Percentiles rank a stretch among this genome's conserved stretches.
phyloP scores from a whole-genome alignment of 2,113 vertebrate genomes.

The Aptenodytes patagonicus region DNA sequence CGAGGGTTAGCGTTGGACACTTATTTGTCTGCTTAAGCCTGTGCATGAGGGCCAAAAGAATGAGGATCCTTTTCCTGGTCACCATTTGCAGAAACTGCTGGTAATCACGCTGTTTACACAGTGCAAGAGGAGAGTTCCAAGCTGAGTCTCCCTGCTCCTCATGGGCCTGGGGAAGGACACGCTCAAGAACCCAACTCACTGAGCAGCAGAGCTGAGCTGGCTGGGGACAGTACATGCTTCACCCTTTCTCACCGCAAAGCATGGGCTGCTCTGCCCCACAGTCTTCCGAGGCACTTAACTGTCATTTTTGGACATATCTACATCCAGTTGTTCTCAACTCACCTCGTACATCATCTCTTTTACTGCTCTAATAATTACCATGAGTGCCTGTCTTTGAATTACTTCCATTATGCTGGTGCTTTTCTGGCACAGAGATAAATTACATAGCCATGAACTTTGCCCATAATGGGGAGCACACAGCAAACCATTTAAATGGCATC shows the following conservation, averaged over 20 bases:
- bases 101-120: not conserved
- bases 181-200: fast-evolving
- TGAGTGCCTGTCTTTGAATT: not conserved
- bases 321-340: not conserved
- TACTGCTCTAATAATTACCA: not conserved
- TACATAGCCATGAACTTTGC: not conserved
- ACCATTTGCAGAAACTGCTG: not conserved
- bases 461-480: not conserved
- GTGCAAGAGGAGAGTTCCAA: not conserved
- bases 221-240: not conserved
- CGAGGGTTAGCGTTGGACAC: not conserved
- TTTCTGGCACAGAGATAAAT: not conserved
- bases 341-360: not conserved
- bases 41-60: not conserved
- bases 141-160: too few relatives aligned
- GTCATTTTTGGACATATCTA: not conserved
- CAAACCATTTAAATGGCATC: not conserved
- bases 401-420: not conserved
- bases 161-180: too few relatives aligned
- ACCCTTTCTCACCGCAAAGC: not conserved
- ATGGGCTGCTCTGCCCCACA: not conserved
- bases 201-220: fast-evolving
- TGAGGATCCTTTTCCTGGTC: not conserved
- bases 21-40: not conserved
- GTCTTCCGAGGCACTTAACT: not conserved